These are phyloP conservation scores for Microplitis demolitor DNA, from an alignment of 1,140 invertebrate species.

Conservation along the genomic window DNA sequence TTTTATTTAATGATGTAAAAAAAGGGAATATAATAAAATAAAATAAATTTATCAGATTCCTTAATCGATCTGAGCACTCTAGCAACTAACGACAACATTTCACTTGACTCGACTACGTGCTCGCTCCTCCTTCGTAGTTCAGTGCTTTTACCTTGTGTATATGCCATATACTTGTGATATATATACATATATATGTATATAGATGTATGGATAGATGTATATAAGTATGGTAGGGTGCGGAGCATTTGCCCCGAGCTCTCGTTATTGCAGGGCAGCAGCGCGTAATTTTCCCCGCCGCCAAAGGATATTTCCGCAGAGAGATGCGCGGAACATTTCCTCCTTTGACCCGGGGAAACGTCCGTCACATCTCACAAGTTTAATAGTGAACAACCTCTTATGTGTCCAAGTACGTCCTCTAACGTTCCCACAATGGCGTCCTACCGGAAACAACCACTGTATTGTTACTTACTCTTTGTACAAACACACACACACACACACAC, in stretches of 20 bases:
- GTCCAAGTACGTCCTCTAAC: constrained; percentile 7
- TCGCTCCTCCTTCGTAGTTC: no score
- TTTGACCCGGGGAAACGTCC: constrained; percentile 19
- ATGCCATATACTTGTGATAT: neutral
- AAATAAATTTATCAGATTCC: constrained; percentile 8
- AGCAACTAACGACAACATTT: constrained; percentile 20
- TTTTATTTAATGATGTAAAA: no score
- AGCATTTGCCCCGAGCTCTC: constrained; percentile 14
- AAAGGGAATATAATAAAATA: no score
- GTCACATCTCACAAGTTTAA: constrained; percentile 8
- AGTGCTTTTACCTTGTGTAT: neutral
- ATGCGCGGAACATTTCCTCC: constrained; percentile 30
- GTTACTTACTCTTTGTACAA: neutral
- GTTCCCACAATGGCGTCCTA: constrained; percentile 1
- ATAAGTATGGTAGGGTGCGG: neutral
- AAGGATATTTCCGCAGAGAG: constrained; percentile 22
- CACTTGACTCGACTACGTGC: neutral
- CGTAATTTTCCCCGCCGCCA: constrained; percentile 27
- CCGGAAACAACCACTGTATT: constrained; percentile 14
- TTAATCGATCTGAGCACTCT: constrained; percentile 6
- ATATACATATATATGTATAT: neutral
- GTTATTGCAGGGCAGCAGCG: constrained; percentile 28
- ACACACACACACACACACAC: no score
- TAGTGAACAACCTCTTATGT: constrained; percentile 15
- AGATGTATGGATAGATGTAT: neutral